Conservation (phyloP, 2,888 invertebrate species). For the Cyaniris semiargus region DNA sequence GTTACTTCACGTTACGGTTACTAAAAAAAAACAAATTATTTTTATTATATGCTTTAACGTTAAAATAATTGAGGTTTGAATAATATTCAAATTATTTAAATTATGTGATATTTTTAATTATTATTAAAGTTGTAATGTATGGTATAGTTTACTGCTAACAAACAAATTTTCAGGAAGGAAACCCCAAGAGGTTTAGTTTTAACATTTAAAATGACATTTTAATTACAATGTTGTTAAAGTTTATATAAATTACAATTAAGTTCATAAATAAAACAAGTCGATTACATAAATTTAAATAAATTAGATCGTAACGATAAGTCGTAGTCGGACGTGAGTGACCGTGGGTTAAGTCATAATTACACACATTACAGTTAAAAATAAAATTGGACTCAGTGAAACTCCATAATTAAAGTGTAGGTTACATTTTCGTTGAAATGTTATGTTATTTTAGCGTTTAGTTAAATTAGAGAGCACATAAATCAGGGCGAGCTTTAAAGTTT, state of each 20-base stretch:
- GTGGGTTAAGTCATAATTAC: conserved; percentile 42
- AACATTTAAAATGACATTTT: neutral
- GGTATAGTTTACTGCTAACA: neutral
- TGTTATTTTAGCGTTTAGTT: conserved; percentile 13
- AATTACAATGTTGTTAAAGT: neutral
- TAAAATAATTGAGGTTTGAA: neutral
- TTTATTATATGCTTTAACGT: neutral
- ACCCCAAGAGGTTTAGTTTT: neutral
- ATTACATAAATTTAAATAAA: conserved; percentile 42
- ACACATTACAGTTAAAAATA: conserved; percentile 29
- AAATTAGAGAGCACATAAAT: conserved; percentile 18
- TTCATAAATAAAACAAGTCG: neutral
- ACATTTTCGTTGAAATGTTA: conserved; percentile 16
- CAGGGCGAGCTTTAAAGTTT: conserved; percentile 20
- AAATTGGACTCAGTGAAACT: conserved; percentile 32
- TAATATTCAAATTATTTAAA: neutral
- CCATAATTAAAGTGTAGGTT: conserved; percentile 34
- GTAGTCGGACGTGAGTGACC: conserved; percentile 66
- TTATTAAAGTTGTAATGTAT: neutral
- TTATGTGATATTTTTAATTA: neutral
- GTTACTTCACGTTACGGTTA: neutral
- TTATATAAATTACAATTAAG: neutral
- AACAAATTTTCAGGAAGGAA: neutral
- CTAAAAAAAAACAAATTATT: neutral
- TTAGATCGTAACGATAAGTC: conserved; percentile 60